These are phyloP conservation scores for Amphimedon queenslandica DNA, from an alignment of 37 sponge, comb jelly and placozoan genomes.

Conservation along the genomic window DNA sequence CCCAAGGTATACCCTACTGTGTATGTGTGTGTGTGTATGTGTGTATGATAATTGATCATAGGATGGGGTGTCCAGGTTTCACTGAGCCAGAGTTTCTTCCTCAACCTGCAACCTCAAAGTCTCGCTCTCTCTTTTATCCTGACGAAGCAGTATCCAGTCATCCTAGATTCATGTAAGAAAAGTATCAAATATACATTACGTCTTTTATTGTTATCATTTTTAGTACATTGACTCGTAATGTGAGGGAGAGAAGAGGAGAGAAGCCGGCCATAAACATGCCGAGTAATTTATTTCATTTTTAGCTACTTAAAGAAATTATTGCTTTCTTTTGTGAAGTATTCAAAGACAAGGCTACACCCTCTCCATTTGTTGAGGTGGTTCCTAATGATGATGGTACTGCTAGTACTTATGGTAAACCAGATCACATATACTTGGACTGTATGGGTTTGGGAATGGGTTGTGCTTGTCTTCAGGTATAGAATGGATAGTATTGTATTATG, in stretches of 20 bases:
- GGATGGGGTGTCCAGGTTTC: conserved; percentile 84
- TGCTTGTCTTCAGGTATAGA: conserved; percentile 81
- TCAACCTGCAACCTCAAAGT: conserved; percentile 32
- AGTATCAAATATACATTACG: no score
- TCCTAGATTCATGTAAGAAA: conserved; percentile 81
- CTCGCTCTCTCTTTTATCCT: conserved; percentile 85
- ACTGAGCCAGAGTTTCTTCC: conserved; percentile 70
- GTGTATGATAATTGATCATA: no score
- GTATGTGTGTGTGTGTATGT: no score
- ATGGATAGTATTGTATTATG: background rate
- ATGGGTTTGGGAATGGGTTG: conserved; percentile 99
- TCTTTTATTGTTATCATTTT: conserved; percentile 10
- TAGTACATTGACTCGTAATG: conserved; percentile 80
- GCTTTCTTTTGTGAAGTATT: conserved; percentile 30
- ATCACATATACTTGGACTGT: conserved; percentile 95
- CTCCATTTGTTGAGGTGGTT: conserved; percentile 71
- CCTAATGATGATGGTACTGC: conserved; percentile 52
- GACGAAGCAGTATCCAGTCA: conserved; percentile 88
- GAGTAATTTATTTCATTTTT: conserved; percentile 34
- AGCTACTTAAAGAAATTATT: background rate
- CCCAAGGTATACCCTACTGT: conserved; percentile 74
- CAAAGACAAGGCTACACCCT: conserved; percentile 57
- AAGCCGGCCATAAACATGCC: conserved; percentile 85
- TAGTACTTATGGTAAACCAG: conserved; percentile 57
- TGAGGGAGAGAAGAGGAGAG: conserved; percentile 86